These are phyloP conservation scores for Hirtodrosophila duncani DNA, from an alignment of 2,888 invertebrate genomes.

Conservation along the genomic window DNA sequence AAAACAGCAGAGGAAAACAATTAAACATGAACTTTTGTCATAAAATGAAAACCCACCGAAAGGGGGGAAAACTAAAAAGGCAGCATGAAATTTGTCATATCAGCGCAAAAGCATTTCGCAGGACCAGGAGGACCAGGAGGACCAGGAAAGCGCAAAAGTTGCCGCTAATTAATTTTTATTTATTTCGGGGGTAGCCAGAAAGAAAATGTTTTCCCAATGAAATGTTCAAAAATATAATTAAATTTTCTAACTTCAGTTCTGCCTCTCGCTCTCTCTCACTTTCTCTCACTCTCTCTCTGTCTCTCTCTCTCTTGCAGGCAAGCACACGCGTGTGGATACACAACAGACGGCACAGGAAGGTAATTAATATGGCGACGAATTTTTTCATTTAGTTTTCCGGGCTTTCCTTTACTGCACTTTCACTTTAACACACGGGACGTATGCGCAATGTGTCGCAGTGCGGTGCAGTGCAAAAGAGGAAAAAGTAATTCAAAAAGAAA, in stretches of 20 bases:
- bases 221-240: slow-evolving; percentile 47
- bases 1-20: slow-evolving; percentile 62
- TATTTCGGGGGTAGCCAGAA: slow-evolving; percentile 50
- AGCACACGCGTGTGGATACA: slow-evolving; percentile 75
- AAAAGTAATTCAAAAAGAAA: neutral
- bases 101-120: slow-evolving; percentile 57
- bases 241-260: slow-evolving; percentile 37
- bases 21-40: slow-evolving; percentile 72
- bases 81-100: slow-evolving; percentile 47
- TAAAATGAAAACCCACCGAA: slow-evolving; percentile 16
- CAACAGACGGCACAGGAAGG: slow-evolving; percentile 75
- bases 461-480: neutral
- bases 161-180: slow-evolving; percentile 68
- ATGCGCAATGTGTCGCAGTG: slow-evolving; percentile 50
- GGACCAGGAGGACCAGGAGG: slow-evolving; percentile 1
- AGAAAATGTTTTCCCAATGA: slow-evolving; percentile 45
- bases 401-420: slow-evolving; percentile 23
- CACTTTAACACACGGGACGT: slow-evolving; percentile 26
- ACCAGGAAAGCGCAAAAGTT: slow-evolving; percentile 33
- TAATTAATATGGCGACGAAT: slow-evolving; percentile 64
- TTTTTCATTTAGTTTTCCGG: slow-evolving; percentile 4
- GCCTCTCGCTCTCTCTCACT: no score
- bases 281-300: slow-evolving; percentile 15
- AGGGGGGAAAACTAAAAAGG: slow-evolving; percentile 32
- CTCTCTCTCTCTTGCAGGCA: slow-evolving; percentile 67